Conservation (phyloP, 2,888 invertebrate genomes). For the Allolobophora icterica region DNA sequence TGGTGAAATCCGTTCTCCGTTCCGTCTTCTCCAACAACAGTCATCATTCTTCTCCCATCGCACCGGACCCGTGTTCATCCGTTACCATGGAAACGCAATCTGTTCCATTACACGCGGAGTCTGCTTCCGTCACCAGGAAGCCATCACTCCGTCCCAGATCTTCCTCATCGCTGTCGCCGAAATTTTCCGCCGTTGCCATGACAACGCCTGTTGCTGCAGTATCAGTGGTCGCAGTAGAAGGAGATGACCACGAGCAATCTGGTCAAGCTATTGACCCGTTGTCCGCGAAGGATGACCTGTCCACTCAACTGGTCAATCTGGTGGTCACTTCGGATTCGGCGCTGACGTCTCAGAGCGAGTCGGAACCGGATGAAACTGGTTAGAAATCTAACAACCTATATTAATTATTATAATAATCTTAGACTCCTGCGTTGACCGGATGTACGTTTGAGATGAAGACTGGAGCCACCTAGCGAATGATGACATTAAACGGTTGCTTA, state of each 20-base stretch:
- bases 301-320: slow-evolving; percentile 11
- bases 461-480: not conserved
- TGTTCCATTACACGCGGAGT: not conserved
- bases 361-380: not conserved
- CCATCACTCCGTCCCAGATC: not conserved
- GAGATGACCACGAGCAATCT: not conserved
- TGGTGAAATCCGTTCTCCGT: not conserved
- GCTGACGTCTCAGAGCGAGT: not conserved
- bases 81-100: not conserved
- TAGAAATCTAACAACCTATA: not conserved
- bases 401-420: no score
- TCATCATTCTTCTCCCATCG: not conserved
- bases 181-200: not conserved
- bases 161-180: not conserved
- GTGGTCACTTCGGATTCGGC: not conserved
- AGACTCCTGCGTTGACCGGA: no score
- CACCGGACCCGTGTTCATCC: not conserved
- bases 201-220: not conserved
- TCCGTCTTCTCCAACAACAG: not conserved
- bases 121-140: not conserved
- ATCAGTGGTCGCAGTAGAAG: not conserved
- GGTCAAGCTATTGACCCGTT: not conserved
- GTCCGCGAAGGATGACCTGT: not conserved
- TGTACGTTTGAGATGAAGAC: not conserved
- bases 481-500: not conserved